These are phyloP conservation scores for Paracanthobrama guichenoti DNA, from an alignment of 2,113 vertebrate species.

Conservation along the genomic window DNA sequence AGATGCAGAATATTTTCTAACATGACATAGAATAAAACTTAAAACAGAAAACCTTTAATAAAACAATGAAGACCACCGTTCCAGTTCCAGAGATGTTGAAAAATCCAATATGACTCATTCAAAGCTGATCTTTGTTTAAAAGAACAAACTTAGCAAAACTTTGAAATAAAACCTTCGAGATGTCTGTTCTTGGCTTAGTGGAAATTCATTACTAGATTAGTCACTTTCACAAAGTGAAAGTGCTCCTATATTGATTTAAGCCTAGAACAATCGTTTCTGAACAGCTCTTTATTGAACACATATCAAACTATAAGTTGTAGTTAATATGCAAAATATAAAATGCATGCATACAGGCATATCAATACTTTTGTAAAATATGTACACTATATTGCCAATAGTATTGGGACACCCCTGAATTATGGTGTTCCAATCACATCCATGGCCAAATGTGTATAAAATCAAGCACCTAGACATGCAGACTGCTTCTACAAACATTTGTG, in stretches of 20 bases:
- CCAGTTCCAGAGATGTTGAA: not conserved
- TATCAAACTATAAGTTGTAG: not conserved
- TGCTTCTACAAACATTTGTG: too few relatives aligned
- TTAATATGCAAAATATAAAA: not conserved
- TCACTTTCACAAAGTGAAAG: not conserved
- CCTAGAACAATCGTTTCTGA: not conserved
- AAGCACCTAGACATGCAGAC: too few relatives aligned
- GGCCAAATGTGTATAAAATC: too few relatives aligned
- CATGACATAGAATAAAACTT: not conserved
- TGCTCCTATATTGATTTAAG: not conserved
- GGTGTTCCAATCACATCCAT: too few relatives aligned
- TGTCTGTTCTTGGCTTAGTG: not conserved
- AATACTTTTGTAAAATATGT: not conserved
- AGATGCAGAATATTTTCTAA: not conserved
- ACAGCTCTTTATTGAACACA: not conserved
- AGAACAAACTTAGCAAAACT: not conserved
- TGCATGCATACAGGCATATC: not conserved
- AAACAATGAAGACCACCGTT: not conserved
- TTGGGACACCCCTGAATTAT: too few relatives aligned
- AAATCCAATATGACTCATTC: not conserved
- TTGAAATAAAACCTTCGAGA: not conserved
- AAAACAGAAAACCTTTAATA: not conserved
- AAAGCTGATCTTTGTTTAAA: not conserved
- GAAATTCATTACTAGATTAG: constrained; percentile 19
- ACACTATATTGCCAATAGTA: too few relatives aligned